These are phyloP conservation scores for Gnathonemus longibarbis DNA, from an alignment of 2,113 vertebrate species.

Conservation along the genomic window DNA sequence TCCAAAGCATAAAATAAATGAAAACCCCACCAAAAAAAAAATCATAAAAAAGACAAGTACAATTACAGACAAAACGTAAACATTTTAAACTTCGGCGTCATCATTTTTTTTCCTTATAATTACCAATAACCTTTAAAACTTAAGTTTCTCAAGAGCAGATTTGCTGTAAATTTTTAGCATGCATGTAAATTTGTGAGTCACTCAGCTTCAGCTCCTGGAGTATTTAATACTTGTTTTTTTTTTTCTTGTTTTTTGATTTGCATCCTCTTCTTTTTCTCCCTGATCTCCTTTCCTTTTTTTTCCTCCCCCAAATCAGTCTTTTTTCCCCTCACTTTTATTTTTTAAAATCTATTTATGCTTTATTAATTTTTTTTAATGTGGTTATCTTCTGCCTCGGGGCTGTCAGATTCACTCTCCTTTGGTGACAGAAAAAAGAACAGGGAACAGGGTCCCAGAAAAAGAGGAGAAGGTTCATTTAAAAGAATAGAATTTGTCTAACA, in stretches of 20 bases:
- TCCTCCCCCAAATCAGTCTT: slow-evolving; percentile 29
- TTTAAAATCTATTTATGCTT: slow-evolving; percentile 30
- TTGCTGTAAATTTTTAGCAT: slow-evolving; percentile 65
- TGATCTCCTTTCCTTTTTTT: slow-evolving; percentile 51
- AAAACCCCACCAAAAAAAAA: slow-evolving; percentile 34
- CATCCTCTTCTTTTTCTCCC: slow-evolving; percentile 60
- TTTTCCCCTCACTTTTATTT: slow-evolving; percentile 14
- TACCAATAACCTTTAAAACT: slow-evolving; percentile 64
- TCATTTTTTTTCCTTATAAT: slow-evolving; percentile 47
- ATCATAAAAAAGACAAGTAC: slow-evolving; percentile 38
- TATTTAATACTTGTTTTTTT: slow-evolving; percentile 34
- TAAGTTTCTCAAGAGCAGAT: slow-evolving; percentile 67
- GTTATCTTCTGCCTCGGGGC: neutral
- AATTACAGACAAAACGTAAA: slow-evolving; percentile 60
- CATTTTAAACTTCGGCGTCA: slow-evolving; percentile 47
- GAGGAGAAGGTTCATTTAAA: slow-evolving; percentile 47
- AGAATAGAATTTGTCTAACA: slow-evolving; percentile 58
- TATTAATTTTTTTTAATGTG: neutral
- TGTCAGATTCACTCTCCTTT: slow-evolving; percentile 1
- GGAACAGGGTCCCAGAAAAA: slow-evolving; percentile 57
- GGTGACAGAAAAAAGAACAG: slow-evolving; percentile 35
- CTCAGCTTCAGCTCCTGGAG: slow-evolving; percentile 53
- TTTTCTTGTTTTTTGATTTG: slow-evolving; percentile 43
- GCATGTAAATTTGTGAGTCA: slow-evolving; percentile 67
- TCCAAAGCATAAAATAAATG: slow-evolving; percentile 46